phyloP scores from a whole-genome alignment of 2,113 vertebrate genomes.

The Podarcis muralis region DNA sequence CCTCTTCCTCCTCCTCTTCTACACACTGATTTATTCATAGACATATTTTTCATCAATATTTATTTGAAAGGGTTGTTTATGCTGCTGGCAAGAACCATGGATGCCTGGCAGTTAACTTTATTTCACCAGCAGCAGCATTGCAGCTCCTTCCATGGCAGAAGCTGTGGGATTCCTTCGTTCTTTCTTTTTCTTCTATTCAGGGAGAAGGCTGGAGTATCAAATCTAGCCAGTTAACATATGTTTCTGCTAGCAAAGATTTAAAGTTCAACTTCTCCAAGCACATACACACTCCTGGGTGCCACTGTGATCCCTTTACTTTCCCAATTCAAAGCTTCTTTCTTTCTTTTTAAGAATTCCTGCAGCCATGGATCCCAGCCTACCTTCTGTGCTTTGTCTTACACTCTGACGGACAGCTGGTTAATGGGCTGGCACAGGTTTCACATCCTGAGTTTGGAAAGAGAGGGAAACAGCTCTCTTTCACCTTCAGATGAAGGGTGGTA shows the following conservation, averaged over 20 bases:
- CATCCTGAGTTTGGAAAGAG: background rate
- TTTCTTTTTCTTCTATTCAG: background rate
- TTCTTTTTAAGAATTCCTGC: background rate
- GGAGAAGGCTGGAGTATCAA: background rate
- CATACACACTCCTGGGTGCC: too few species aligned
- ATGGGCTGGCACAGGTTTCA: background rate
- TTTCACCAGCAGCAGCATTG: background rate
- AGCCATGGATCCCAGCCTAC: background rate
- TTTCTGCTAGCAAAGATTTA: background rate
- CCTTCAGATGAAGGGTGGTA: too few species aligned
- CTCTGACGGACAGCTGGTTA: background rate
- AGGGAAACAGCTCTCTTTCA: background rate
- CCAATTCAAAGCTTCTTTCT: background rate
- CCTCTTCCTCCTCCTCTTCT: background rate
- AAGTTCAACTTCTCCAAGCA: background rate
- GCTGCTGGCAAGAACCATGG: background rate
- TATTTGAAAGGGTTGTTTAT: slow-evolving; percentile 15
- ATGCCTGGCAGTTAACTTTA: slow-evolving; percentile 1
- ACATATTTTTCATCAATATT: slow-evolving; percentile 34
- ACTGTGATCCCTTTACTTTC: background rate
- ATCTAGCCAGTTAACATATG: background rate
- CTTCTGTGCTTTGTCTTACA: background rate
- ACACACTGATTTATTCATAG: slow-evolving; percentile 14
- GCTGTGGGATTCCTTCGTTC: background rate
- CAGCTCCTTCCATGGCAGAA: background rate